A percentile compares a stretch with the other conserved stretches of the same genome.
phyloP scores from a whole-genome alignment of 37 sponge, comb jelly and placozoan genomes.

The Tethya wilhelma region DNA sequence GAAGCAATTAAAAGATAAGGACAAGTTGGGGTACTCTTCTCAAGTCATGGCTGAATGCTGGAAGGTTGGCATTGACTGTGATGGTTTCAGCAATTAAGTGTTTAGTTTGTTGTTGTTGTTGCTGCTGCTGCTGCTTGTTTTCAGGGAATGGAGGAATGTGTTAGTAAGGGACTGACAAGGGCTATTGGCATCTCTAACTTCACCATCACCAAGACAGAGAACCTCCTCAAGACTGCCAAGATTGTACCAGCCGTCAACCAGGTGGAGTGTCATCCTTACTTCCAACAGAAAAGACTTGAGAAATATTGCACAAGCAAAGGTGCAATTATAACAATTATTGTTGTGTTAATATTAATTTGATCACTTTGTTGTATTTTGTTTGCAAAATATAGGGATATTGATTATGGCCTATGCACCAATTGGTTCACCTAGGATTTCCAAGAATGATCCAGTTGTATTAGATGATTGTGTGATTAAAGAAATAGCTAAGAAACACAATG shows the following conservation, averaged over 20 bases:
- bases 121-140: not conserved
- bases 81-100: too few species aligned
- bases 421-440: slow-evolving; percentile 72
- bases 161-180: slow-evolving; percentile 60
- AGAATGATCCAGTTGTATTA: slow-evolving; percentile 49
- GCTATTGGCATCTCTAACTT: slow-evolving; percentile 92
- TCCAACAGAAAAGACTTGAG: slow-evolving; percentile 86
- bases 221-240: slow-evolving; percentile 78
- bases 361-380: too few species aligned
- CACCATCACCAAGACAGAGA: slow-evolving; percentile 80
- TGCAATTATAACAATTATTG: too few species aligned
- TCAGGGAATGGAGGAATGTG: slow-evolving; percentile 75
- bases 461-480: slow-evolving; percentile 68
- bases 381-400: slow-evolving; percentile 54
- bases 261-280: slow-evolving; percentile 87
- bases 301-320: slow-evolving; percentile 80
- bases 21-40: slow-evolving; percentile 44
- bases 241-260: slow-evolving; percentile 91
- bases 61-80: slow-evolving; percentile 50
- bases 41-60: slow-evolving; percentile 40
- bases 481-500: slow-evolving; percentile 65
- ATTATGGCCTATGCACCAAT: slow-evolving; percentile 83
- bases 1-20: slow-evolving; percentile 7
- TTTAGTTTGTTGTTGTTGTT: not conserved
- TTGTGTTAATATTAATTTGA: too few species aligned